These are phyloP conservation scores for Rhynchomys soricoides DNA, from an alignment of 2,113 vertebrate genomes.

Conservation along the genomic window DNA sequence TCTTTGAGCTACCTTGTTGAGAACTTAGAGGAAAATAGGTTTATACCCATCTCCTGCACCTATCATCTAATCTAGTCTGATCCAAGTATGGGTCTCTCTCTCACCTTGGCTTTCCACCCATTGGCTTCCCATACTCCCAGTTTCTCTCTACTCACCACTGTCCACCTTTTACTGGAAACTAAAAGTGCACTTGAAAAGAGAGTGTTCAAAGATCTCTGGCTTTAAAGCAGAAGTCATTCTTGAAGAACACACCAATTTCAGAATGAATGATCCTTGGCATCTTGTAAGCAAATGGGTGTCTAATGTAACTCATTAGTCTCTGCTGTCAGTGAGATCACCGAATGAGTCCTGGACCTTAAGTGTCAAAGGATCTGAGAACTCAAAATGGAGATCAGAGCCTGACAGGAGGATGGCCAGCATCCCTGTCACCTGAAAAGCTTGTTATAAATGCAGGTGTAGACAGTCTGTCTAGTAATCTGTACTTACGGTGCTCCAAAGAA, in stretches of 20 bases:
- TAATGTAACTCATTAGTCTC: neutral
- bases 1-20: neutral
- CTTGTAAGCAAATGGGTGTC: neutral
- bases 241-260: neutral
- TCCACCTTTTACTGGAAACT: neutral
- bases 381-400: neutral
- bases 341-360: neutral
- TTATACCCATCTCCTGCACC: neutral
- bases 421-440: neutral
- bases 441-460: neutral
- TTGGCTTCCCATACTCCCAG: neutral
- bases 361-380: neutral
- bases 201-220: neutral
- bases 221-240: constrained; percentile 38
- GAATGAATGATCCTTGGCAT: neutral
- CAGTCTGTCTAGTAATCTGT: neutral
- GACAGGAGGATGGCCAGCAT: neutral
- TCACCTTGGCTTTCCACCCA: neutral
- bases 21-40: neutral
- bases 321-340: neutral
- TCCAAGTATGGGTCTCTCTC: neutral
- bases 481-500: neutral
- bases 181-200: neutral
- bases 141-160: neutral
- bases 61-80: neutral